Conservation (phyloP, 2,888 invertebrate species). For the Torymus aiolomorphi region DNA sequence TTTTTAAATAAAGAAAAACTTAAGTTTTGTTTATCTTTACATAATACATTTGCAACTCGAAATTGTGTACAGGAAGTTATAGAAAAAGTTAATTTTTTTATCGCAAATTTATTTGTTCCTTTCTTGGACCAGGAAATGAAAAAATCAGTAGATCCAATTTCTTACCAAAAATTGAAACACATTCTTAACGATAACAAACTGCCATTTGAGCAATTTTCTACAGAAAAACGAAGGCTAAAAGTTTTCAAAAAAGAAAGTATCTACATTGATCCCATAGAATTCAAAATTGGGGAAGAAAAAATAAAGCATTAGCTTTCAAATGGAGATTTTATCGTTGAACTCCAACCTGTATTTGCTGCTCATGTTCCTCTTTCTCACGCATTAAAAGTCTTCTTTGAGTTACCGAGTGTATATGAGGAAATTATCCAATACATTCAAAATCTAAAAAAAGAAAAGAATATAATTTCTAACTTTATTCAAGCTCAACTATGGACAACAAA, state of each 20-base stretch:
- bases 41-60: background rate
- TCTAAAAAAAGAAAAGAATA: conserved; percentile 43
- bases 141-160: too few relatives aligned
- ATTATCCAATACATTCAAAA: conserved; percentile 30
- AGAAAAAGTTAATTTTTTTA: background rate
- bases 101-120: background rate
- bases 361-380: too few relatives aligned
- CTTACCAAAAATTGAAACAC: background rate
- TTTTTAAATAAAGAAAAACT: conserved; percentile 1
- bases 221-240: background rate
- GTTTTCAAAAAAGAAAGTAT: background rate
- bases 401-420: conserved; percentile 45
- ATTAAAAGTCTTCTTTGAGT: conserved; percentile 24
- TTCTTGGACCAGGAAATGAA: background rate
- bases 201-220: background rate
- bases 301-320: too few relatives aligned
- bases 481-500: conserved; percentile 50
- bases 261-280: background rate
- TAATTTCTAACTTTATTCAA: conserved; percentile 53
- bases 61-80: background rate
- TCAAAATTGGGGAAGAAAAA: background rate
- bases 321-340: too few relatives aligned
- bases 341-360: too few relatives aligned
- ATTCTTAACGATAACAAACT: background rate
- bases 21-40: background rate